Base-by-base conservation (phyloP, 2,797 vertebrate species). In the Poecile montanus region DNA sequence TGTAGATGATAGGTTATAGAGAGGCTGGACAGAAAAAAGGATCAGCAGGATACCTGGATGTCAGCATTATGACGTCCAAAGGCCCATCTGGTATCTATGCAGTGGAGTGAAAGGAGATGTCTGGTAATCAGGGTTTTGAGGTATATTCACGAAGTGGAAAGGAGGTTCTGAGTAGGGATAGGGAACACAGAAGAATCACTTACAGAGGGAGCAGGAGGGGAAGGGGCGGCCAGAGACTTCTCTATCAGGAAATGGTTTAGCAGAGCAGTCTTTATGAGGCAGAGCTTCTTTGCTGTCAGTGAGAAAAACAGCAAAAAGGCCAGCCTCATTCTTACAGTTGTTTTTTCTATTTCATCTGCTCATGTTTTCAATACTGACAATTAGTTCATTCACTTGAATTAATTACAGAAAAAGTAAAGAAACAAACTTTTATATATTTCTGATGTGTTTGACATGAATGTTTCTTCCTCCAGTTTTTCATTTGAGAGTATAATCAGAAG, bases 11-110 rank as follows among this genome's bases (percentile, higher is more conserved):
- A 54, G 38, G 20, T 42, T 27, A 34, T 47, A 54, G 79, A 78
- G 32, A 12, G 16, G 21, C 70, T 92, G 91, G 80, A 66, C 16
- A 78, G 89, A 82, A 86, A 93, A 36, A 90, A 88, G 21, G 48
- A 68, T 68, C 73, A 86, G 88, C 12, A 1, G 85, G 86, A 34
- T 83, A 94, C 54, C 17, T 95, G 96, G 88, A 88, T 86, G 66
- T 93, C 17, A 9, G 34, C 38, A 51, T 27, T 53, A 47, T 88
- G 93, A 92, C 18, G 7, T 90, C 34, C 51, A 65, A 88, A 86
- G 13, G 44, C 16, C 66, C 77, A 90, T 89, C 91, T 95, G 91
- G 45, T 71, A 63, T 38, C 36, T 60, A 19, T 17, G 63, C 17
- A 53, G 29, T 45, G 10, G 20, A 89, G 30, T 38, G 25, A 84